Conservation (phyloP, 2,113 vertebrate species). For the Bujurquina vittata region DNA sequence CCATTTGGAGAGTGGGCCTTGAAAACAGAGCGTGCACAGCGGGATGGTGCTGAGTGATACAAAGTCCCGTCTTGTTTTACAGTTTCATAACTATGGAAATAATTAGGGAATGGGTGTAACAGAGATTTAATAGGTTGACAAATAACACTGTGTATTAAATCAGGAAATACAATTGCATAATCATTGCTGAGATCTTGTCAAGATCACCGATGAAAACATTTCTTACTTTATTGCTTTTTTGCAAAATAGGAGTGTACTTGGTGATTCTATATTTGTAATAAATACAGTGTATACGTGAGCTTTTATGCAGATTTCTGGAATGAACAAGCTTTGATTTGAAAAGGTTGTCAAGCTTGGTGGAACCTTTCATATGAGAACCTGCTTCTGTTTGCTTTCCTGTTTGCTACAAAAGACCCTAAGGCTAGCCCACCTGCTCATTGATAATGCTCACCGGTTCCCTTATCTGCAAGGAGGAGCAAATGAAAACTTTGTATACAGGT, state of each 20-base stretch:
- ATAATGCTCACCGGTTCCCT: too few relatives aligned
- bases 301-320: background rate
- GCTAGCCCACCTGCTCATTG: too few relatives aligned
- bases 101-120: background rate
- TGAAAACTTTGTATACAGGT: too few relatives aligned
- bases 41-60: conserved; percentile 33
- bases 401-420: too few relatives aligned
- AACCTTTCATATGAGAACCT: too few relatives aligned
- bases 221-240: background rate
- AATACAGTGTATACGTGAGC: background rate
- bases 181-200: background rate
- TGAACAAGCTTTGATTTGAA: background rate
- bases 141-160: background rate
- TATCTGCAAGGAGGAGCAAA: too few relatives aligned
- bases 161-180: background rate
- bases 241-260: background rate
- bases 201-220: background rate
- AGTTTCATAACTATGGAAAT: conserved; percentile 42
- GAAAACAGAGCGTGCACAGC: conserved; percentile 41
- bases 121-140: background rate
- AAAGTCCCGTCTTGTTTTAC: conserved; percentile 46
- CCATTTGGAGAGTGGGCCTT: conserved; percentile 51
- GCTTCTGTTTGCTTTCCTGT: too few relatives aligned
- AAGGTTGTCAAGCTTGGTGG: background rate
- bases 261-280: background rate